Percentiles rank a stretch among this genome's conserved stretches.
These are phyloP conservation scores for Istiophorus platypterus DNA, from an alignment of 2,113 vertebrate species.

Conservation along the genomic window DNA sequence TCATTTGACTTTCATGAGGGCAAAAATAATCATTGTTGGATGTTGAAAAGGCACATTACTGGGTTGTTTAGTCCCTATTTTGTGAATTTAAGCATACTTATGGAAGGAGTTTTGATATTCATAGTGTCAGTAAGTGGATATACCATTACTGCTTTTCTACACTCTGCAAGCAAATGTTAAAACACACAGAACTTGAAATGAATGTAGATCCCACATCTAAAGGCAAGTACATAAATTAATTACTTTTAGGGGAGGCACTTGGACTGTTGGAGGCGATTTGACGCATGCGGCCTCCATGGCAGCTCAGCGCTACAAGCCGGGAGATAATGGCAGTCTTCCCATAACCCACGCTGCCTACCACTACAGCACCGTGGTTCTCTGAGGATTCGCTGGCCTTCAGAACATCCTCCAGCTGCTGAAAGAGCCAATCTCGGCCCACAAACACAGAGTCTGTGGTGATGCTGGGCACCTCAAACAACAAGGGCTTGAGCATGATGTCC, in stretches of 20 bases:
- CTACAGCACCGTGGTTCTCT: constrained; percentile 87
- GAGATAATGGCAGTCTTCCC: constrained; percentile 97
- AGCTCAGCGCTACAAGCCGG: constrained; percentile 96
- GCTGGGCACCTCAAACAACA: constrained; percentile 98
- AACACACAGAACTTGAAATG: not conserved
- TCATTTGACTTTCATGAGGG: not conserved
- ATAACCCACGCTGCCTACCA: constrained; percentile 95
- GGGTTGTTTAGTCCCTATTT: not conserved
- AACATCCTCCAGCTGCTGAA: constrained; percentile 90
- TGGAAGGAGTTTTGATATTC: not conserved
- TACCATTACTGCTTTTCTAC: not conserved
- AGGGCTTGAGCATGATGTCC: constrained; percentile 97
- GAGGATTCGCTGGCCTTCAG: constrained; percentile 83
- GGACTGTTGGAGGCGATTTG: constrained; percentile 97
- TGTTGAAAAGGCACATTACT: not conserved
- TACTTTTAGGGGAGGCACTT: constrained; percentile 89
- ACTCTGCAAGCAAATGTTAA: not conserved
- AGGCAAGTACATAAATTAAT: not conserved
- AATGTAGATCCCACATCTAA: not conserved
- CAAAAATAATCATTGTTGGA: not conserved
- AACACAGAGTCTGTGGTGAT: constrained; percentile 98
- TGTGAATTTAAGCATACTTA: not conserved
- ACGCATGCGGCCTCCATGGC: constrained; percentile 97
- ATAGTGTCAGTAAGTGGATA: not conserved
- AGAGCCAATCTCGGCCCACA: constrained; percentile 97